Percentiles rank a stretch among this genome's conserved stretches.
These are phyloP conservation scores for Huso huso DNA, from an alignment of 2,797 vertebrate species.

Conservation along the genomic window DNA sequence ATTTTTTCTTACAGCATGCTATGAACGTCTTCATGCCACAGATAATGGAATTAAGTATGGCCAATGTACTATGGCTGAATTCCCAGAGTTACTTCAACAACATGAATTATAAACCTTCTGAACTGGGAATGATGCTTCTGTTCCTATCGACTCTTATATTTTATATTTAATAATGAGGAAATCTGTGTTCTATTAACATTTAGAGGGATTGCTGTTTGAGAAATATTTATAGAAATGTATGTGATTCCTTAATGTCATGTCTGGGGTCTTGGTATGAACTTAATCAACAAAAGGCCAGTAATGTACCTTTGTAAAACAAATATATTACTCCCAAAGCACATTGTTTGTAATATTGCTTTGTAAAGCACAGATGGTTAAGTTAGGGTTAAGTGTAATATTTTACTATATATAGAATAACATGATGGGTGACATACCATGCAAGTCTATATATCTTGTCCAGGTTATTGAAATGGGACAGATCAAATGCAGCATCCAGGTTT, in stretches of 20 bases:
- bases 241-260: no score
- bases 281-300: no score
- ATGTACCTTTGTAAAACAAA: no score
- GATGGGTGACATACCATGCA: not conserved
- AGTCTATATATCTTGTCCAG: not conserved
- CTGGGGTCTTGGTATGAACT: no score
- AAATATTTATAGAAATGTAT: no score
- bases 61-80: slow-evolving; percentile 59
- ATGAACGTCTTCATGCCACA: slow-evolving; percentile 41
- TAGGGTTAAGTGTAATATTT: no score
- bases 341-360: no score
- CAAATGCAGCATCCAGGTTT: slow-evolving; percentile 65
- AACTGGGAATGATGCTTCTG: slow-evolving; percentile 52
- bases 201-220: not conserved
- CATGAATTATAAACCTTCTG: slow-evolving; percentile 65
- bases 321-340: no score
- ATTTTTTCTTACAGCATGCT: slow-evolving; percentile 42
- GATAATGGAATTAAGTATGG: slow-evolving; percentile 69
- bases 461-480: slow-evolving; percentile 63
- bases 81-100: slow-evolving; percentile 56
- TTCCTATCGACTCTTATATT: slow-evolving; percentile 46
- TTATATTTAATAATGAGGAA: slow-evolving; percentile 5
- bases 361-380: no score
- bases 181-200: not conserved
- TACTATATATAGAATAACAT: no score